phyloP scores from a whole-genome alignment of 2,797 vertebrate species.

The Glyptemys insculpta region DNA sequence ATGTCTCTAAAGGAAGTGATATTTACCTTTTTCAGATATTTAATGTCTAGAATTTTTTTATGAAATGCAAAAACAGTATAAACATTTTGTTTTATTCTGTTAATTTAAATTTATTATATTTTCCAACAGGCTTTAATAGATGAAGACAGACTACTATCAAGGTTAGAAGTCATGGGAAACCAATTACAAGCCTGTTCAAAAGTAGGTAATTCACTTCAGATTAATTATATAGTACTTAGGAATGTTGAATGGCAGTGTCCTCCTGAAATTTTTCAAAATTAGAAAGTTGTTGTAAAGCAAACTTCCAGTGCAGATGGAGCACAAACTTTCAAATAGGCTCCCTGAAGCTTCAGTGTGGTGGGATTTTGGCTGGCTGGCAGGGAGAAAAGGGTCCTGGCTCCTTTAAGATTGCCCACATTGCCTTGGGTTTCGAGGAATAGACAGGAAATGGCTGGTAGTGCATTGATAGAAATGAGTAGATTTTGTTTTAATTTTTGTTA shows the following conservation, averaged over 20 bases:
- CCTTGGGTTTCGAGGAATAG: background rate
- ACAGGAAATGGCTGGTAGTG: background rate
- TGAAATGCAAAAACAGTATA: background rate
- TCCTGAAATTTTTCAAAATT: background rate
- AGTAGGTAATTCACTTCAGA: conserved; percentile 79
- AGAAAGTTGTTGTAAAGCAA: background rate
- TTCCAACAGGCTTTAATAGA: conserved; percentile 95
- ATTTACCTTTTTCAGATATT: background rate
- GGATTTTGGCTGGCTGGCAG: background rate
- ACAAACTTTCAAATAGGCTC: background rate
- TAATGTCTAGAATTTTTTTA: background rate
- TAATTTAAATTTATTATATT: conserved; percentile 55
- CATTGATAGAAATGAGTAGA: background rate
- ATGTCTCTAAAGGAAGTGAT: background rate
- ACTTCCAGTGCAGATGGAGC: background rate
- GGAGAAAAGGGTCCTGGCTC: background rate
- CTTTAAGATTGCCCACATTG: background rate
- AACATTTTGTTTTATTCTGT: background rate
- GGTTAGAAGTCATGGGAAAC: conserved; percentile 99
- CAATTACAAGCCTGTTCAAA: conserved; percentile 97
- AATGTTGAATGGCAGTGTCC: background rate
- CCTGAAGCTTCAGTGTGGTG: background rate
- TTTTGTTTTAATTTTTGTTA: background rate
- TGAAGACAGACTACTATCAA: conserved; percentile 97
- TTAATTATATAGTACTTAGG: background rate